Percentiles rank a stretch among this genome's conserved stretches.
phyloP scores from a whole-genome alignment of 2,888 invertebrate genomes.

The Cistogaster globosa region DNA sequence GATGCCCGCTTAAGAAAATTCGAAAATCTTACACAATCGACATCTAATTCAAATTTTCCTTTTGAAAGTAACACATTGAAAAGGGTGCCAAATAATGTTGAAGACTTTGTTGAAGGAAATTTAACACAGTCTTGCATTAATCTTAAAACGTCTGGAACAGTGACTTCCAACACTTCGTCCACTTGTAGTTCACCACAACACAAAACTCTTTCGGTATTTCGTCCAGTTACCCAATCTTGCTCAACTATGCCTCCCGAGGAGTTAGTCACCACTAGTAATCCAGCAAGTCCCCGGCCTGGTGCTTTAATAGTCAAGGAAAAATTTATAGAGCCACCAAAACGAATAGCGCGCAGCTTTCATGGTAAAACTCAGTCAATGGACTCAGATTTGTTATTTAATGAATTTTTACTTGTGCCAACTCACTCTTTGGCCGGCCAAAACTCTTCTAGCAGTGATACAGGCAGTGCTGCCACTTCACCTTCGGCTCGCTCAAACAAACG shows the following conservation, averaged over 20 bases:
- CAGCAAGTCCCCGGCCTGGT: slow-evolving; percentile 79
- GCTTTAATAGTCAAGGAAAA: slow-evolving; percentile 84
- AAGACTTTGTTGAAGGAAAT: slow-evolving; percentile 75
- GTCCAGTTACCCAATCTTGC: slow-evolving; percentile 58
- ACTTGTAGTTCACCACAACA: slow-evolving; percentile 74
- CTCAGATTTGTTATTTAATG: slow-evolving; percentile 79
- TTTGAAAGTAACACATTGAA: slow-evolving; percentile 80
- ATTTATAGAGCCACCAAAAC: slow-evolving; percentile 84
- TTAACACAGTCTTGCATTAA: slow-evolving; percentile 80
- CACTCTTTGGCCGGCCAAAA: slow-evolving; percentile 72
- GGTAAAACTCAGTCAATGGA: slow-evolving; percentile 82
- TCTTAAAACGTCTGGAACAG: slow-evolving; percentile 75
- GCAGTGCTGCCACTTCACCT: slow-evolving; percentile 74
- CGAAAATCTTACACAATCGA: slow-evolving; percentile 80
- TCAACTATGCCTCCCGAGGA: slow-evolving; percentile 45
- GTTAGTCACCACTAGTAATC: slow-evolving; percentile 62
- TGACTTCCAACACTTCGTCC: slow-evolving; percentile 58
- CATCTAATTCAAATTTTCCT: slow-evolving; percentile 81
- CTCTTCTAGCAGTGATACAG: slow-evolving; percentile 72
- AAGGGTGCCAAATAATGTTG: slow-evolving; percentile 75
- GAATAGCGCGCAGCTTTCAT: slow-evolving; percentile 83
- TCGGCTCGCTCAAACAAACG: slow-evolving; percentile 72
- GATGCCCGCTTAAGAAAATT: slow-evolving; percentile 80
- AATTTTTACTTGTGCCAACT: slow-evolving; percentile 78
- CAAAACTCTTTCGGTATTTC: slow-evolving; percentile 55